Percentiles rank a stretch among this genome's conserved stretches.
phyloP scores from a whole-genome alignment of 2,888 invertebrate species.

The Neoscelio sp. region DNA sequence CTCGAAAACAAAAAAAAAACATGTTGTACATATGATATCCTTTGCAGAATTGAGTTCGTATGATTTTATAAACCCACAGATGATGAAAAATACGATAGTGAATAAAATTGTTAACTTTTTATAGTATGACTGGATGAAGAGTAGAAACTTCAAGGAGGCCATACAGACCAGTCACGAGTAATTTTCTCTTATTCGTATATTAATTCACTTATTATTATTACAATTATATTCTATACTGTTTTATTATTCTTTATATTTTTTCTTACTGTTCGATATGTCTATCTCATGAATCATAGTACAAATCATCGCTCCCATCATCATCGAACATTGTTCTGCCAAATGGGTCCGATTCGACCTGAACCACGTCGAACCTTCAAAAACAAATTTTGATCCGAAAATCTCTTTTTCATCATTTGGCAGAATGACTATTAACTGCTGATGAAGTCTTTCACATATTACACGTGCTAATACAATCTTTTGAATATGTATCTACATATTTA shows the following conservation, averaged over 20 bases:
- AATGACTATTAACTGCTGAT: constrained; percentile 41
- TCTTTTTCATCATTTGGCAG: constrained; percentile 49
- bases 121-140: constrained; percentile 97
- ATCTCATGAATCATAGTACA: constrained; percentile 77
- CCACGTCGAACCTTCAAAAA: too few relatives aligned
- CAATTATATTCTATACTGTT: constrained; percentile 79
- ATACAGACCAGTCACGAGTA: constrained; percentile 93
- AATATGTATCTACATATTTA: constrained; percentile 67
- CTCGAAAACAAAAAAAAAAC: constrained; percentile 20
- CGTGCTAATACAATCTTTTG: constrained; percentile 59
- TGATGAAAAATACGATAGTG: too few relatives aligned
- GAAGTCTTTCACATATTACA: constrained; percentile 54
- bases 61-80: too few relatives aligned
- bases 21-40: constrained; percentile 40
- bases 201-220: constrained; percentile 71
- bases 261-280: constrained; percentile 80
- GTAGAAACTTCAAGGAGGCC: constrained; percentile 98
- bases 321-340: constrained; percentile 77
- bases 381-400: neutral
- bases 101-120: constrained; percentile 82
- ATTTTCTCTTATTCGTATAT: constrained; percentile 80
- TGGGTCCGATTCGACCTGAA: too few relatives aligned
- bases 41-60: constrained; percentile 13
- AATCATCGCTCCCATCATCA: constrained; percentile 76
- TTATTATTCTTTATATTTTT: constrained; percentile 71